A percentile compares a stretch with the other conserved stretches of the same genome.
Evolutionary conservation across 2,888 invertebrate species (phyloP).

Genomic region (Xylophagus ater): DNA sequence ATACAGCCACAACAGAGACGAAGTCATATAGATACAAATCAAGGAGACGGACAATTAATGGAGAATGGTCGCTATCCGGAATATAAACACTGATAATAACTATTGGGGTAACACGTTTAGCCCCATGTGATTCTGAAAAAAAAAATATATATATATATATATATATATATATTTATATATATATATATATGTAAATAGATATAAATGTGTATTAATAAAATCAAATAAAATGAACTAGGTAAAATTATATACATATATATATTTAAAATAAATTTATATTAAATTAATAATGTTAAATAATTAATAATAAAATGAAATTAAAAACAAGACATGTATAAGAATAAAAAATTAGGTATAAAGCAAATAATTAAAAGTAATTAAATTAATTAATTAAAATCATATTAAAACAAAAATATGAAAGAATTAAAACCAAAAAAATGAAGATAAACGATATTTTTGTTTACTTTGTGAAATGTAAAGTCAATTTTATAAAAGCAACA

Average conservation of each 20-base stretch:
- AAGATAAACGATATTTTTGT: conserved; percentile 11
- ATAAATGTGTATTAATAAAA: no score
- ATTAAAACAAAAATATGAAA: conserved; percentile 1
- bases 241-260: no score
- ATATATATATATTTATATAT: neutral
- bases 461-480: conserved; percentile 16
- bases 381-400: conserved; percentile 7
- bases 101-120: conserved; percentile 19
- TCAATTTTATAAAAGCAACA: conserved; percentile 15
- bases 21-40: conserved; percentile 31
- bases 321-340: neutral
- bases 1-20: conserved; percentile 34
- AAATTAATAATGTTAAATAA: neutral
- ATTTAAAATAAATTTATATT: conserved; percentile 4
- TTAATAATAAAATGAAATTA: conserved; percentile 1
- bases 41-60: conserved; percentile 43
- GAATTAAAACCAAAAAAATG: conserved; percentile 3
- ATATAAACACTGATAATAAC: conserved; percentile 61
- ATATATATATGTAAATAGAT: neutral
- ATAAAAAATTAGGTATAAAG: neutral
- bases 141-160: neutral
- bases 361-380: conserved; percentile 3
- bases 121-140: conserved; percentile 14
- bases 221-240: no score
- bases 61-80: conserved; percentile 57